Percentiles rank a stretch among this genome's conserved stretches.
Evolutionary conservation across 2,113 vertebrate genomes (phyloP).

Genomic region (Callionymus lyra): DNA sequence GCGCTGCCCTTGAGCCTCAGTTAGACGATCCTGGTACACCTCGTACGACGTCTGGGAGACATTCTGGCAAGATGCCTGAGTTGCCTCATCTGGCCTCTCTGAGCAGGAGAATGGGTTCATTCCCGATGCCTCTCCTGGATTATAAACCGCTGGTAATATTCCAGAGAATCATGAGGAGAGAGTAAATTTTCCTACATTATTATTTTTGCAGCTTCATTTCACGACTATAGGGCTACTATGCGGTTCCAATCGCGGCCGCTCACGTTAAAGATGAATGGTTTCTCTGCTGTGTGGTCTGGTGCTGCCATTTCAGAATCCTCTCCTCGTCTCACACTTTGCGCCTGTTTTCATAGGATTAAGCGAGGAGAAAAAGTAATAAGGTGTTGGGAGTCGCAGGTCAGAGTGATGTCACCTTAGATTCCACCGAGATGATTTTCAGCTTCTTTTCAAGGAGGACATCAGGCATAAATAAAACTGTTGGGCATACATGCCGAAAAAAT

Average conservation of each 20-base stretch:
- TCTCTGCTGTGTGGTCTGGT: conserved; percentile 26
- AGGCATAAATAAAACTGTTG: conserved; percentile 30
- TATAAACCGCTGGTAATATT: no score
- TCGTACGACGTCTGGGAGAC: no score
- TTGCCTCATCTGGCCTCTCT: background rate
- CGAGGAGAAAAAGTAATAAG: conserved; percentile 28
- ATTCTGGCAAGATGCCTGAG: no score
- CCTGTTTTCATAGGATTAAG: conserved; percentile 40
- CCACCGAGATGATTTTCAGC: conserved; percentile 36
- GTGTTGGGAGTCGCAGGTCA: conserved; percentile 36
- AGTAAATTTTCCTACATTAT: no score
- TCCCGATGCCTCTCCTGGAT: no score
- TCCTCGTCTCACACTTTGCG: conserved; percentile 20
- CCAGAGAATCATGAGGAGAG: no score
- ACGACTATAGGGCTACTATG: no score
- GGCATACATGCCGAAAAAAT: conserved; percentile 32
- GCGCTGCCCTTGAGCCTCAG: no score
- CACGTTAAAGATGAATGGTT: conserved; percentile 22
- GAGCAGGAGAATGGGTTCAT: no score
- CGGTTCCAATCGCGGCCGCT: background rate
- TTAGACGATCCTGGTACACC: no score
- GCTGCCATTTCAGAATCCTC: conserved; percentile 36
- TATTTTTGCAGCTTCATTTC: no score
- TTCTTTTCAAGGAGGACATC: conserved; percentile 33
- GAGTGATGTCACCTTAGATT: conserved; percentile 21